phyloP scores from a whole-genome alignment of 1,140 invertebrate genomes.

The Neotoxoptera formosana region DNA sequence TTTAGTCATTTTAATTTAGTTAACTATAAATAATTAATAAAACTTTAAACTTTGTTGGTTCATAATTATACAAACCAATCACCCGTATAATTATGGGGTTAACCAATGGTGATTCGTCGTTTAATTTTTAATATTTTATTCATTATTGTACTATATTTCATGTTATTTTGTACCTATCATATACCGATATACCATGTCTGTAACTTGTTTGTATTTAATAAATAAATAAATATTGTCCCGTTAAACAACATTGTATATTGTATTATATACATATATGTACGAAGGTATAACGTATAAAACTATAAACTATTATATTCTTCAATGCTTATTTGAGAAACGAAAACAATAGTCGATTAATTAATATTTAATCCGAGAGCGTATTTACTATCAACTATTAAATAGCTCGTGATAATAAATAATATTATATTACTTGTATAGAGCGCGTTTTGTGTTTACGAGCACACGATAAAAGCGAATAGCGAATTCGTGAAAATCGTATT shows the following conservation, averaged over 20 bases:
- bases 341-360: conserved; percentile 24
- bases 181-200: too few relatives aligned
- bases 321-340: background rate
- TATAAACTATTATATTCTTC: background rate
- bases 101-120: too few relatives aligned
- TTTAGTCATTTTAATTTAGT: background rate
- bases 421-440: background rate
- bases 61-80: background rate
- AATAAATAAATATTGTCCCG: background rate
- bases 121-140: too few relatives aligned
- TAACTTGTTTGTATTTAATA: too few relatives aligned
- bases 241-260: background rate
- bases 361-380: background rate
- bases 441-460: background rate
- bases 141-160: too few relatives aligned
- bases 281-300: background rate
- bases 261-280: background rate
- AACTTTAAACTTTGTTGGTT: background rate
- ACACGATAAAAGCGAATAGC: background rate
- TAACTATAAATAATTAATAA: background rate
- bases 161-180: too few relatives aligned
- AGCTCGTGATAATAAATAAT: background rate
- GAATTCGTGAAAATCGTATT: background rate
- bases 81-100: too few relatives aligned
- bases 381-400: background rate